Evolutionary conservation across 1,140 invertebrate species (phyloP).

Genomic region (Homalodisca vitripennis): DNA sequence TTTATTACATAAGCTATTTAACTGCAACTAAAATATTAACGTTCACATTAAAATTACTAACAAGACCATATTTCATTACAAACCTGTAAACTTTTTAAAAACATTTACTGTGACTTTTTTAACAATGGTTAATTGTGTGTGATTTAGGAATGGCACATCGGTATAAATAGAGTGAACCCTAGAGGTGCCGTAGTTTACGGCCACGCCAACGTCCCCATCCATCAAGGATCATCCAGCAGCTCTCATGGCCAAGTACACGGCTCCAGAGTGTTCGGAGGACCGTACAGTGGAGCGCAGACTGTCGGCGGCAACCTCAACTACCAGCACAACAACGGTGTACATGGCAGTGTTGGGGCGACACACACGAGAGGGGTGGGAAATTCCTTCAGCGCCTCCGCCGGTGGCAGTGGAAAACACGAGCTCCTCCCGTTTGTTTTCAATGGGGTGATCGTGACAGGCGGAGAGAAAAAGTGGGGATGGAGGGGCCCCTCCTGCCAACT

Average conservation of each 20-base stretch:
- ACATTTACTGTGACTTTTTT: too few species aligned
- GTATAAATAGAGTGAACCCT: background rate
- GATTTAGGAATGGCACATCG: background rate
- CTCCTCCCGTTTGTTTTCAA: too few species aligned
- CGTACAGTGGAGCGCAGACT: too few species aligned
- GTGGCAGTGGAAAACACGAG: background rate
- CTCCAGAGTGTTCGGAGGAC: background rate
- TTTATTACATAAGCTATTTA: too few species aligned
- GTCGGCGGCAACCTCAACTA: too few species aligned
- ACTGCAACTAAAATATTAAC: too few species aligned
- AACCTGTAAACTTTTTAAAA: too few species aligned
- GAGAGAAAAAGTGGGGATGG: too few species aligned
- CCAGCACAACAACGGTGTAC: background rate
- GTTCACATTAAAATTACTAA: too few species aligned
- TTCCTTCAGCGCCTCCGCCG: background rate
- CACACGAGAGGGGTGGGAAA: background rate
- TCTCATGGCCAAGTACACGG: constrained; percentile 10
- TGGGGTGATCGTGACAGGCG: background rate
- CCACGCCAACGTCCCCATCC: background rate
- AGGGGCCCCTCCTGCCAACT: too few species aligned
- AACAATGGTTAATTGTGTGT: too few species aligned
- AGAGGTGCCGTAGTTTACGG: background rate
- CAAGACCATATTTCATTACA: too few species aligned
- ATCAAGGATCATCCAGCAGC: background rate
- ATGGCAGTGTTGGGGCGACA: background rate